Percentiles rank a stretch among this genome's conserved stretches.
phyloP scores from a whole-genome alignment of 2,113 vertebrate species.

The Tricholaema leucomelas region DNA sequence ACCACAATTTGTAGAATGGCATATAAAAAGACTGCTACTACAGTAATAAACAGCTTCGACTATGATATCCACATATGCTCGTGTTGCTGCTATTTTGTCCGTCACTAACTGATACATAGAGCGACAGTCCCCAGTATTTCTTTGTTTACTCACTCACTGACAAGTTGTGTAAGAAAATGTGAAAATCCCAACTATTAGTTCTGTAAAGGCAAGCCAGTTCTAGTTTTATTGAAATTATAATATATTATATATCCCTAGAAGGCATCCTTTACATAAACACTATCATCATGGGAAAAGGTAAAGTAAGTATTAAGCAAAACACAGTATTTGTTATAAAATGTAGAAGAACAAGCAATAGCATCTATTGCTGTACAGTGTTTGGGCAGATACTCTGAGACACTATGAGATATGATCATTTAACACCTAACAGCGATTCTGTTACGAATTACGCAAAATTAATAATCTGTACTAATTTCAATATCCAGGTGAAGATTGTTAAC shows the following conservation, averaged over 20 bases:
- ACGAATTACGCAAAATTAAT: too few relatives aligned
- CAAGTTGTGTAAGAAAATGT: background rate
- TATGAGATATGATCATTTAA: constrained; percentile 4
- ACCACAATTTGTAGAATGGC: too few relatives aligned
- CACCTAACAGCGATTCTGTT: background rate
- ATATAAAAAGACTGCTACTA: too few relatives aligned
- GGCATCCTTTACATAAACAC: background rate
- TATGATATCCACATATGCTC: too few relatives aligned
- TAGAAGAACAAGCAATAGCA: background rate
- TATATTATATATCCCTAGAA: background rate
- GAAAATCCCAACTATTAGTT: background rate
- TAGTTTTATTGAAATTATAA: background rate
- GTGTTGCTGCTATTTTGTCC: too few relatives aligned
- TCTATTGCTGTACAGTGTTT: background rate
- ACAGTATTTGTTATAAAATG: background rate
- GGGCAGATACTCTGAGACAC: background rate
- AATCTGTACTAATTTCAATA: too few relatives aligned
- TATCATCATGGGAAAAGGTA: background rate
- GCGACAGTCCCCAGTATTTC: background rate
- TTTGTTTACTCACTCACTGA: background rate
- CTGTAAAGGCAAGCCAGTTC: background rate
- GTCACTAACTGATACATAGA: too few relatives aligned
- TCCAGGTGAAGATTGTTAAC: too few relatives aligned
- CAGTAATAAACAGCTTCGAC: too few relatives aligned
- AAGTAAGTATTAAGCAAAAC: background rate